Evolutionary conservation across 2,113 vertebrate genomes (phyloP).

Genomic region (Malurus elegans): DNA sequence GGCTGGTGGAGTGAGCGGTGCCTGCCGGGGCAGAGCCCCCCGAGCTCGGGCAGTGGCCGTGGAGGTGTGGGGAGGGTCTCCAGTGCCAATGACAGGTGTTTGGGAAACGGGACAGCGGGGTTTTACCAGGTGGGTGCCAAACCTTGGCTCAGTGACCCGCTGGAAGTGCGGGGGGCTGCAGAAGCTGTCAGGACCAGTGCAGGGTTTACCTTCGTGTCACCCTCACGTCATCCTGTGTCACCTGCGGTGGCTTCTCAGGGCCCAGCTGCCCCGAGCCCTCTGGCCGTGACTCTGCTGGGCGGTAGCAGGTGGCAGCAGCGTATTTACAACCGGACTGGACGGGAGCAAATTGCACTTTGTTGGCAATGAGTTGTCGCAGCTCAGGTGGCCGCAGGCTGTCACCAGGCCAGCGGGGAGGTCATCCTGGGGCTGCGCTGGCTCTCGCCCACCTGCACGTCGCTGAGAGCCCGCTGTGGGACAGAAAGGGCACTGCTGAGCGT

Average conservation of each 20-base stretch:
- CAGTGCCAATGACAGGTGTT: rapidly evolving
- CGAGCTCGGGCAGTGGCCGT: rapidly evolving
- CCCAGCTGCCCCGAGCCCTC: not conserved
- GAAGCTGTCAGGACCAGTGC: not conserved
- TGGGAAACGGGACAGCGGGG: rapidly evolving
- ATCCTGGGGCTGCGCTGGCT: conserved; percentile 85
- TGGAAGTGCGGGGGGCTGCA: not conserved
- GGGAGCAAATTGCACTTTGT: conserved; percentile 47
- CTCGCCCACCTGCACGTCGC: conserved; percentile 84
- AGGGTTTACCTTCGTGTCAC: not conserved
- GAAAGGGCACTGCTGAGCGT: not conserved
- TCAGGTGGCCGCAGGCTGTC: not conserved
- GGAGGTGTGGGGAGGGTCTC: not conserved
- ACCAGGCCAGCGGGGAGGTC: conserved; percentile 92
- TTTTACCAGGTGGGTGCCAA: not conserved
- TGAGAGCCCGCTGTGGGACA: conserved; percentile 83
- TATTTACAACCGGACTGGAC: conserved; percentile 6
- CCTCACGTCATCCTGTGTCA: not conserved
- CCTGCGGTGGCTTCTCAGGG: not conserved
- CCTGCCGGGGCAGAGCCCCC: not conserved
- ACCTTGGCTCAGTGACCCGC: not conserved
- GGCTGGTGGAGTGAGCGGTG: not conserved
- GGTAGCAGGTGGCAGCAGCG: not conserved
- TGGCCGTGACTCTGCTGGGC: not conserved
- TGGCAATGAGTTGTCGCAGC: not conserved